These are phyloP conservation scores for Myrmophylax atrothorax DNA, from an alignment of 2,113 vertebrate genomes.

Conservation along the genomic window DNA sequence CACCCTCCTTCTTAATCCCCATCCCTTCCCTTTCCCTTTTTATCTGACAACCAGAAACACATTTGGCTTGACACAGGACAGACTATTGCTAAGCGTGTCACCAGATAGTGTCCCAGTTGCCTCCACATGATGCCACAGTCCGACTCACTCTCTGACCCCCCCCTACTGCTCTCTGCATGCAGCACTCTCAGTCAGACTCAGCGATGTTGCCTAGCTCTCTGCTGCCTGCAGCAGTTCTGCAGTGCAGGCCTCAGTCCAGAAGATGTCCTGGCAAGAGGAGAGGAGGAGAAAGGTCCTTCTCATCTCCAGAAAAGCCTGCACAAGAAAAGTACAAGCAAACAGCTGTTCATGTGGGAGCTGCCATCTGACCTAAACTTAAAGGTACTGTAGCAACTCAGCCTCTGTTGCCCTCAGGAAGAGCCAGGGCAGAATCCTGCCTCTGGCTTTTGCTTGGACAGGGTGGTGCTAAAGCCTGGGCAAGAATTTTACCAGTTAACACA, in stretches of 20 bases:
- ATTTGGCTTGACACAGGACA: conserved; percentile 10
- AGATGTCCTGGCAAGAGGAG: not conserved
- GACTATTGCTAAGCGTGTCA: not conserved
- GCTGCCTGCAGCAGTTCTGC: not conserved
- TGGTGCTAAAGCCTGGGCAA: not conserved
- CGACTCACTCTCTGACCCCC: not conserved
- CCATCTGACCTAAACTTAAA: not conserved
- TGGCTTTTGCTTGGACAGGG: not conserved
- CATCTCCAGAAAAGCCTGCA: not conserved
- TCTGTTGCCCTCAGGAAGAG: not conserved
- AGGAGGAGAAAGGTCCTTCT: not conserved
- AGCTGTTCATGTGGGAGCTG: not conserved
- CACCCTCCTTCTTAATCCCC: not conserved
- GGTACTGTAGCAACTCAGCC: not conserved
- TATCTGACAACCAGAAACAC: not conserved
- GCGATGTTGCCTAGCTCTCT: not conserved
- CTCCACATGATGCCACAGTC: not conserved
- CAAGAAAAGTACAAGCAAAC: not conserved
- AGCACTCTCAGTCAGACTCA: not conserved
- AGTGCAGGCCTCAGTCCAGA: not conserved
- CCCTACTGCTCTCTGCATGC: not conserved
- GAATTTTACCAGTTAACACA: not conserved
- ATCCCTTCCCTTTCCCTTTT: not conserved
- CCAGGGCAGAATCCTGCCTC: not conserved
- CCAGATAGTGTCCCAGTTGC: not conserved